phyloP scores from a whole-genome alignment of 2,113 vertebrate genomes.

The Hymenochirus boettgeri region DNA sequence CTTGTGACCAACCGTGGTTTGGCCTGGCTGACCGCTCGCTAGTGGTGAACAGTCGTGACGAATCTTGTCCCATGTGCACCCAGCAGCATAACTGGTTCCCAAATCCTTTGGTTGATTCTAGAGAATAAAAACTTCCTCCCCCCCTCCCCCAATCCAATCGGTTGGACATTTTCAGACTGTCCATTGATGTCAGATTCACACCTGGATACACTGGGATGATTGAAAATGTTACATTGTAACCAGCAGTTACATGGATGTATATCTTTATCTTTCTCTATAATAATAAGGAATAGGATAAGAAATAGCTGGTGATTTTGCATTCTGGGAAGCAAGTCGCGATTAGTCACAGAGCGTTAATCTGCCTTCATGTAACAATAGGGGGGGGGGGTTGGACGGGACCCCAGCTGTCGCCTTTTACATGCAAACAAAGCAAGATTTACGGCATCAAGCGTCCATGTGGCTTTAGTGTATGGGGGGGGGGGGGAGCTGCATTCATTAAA shows the following conservation, averaged over 20 bases:
- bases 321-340: conserved; percentile 95
- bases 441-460: conserved; percentile 76
- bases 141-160: too few relatives aligned
- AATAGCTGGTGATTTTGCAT: conserved; percentile 59
- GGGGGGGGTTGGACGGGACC: conserved; percentile 82
- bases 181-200: background rate
- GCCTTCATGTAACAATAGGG: conserved; percentile 83
- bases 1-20: too few relatives aligned
- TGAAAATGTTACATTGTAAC: background rate
- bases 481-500: conserved; percentile 85
- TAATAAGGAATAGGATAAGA: too few relatives aligned
- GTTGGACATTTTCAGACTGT: background rate
- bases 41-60: too few relatives aligned
- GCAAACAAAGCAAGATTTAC: conserved; percentile 94
- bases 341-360: conserved; percentile 98
- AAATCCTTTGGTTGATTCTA: too few relatives aligned
- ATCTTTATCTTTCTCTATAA: too few relatives aligned
- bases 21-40: too few relatives aligned
- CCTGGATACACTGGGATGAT: background rate
- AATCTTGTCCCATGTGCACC: too few relatives aligned
- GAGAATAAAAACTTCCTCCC: too few relatives aligned
- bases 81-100: too few relatives aligned
- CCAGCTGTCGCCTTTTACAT: conserved; percentile 96
- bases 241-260: too few relatives aligned
- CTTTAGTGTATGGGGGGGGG: conserved; percentile 59